These are phyloP conservation scores for Metaphire vulgaris DNA, from an alignment of 1,140 invertebrate genomes.

Conservation along the genomic window DNA sequence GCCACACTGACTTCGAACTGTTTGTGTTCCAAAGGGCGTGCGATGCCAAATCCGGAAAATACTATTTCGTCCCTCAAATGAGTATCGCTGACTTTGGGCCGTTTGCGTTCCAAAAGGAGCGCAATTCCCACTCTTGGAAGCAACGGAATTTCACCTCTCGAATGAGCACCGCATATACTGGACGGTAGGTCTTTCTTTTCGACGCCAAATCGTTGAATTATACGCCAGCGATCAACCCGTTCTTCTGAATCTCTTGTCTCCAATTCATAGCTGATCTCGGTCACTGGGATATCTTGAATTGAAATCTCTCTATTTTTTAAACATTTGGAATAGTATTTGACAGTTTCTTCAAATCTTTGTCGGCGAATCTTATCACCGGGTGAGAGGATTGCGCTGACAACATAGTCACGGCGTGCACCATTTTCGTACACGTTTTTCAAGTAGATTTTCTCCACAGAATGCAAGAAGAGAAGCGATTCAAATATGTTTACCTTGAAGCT, in stretches of 20 bases:
- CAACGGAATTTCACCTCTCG: not conserved
- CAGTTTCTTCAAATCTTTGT: not conserved
- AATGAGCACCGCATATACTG: not conserved
- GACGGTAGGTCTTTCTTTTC: not conserved
- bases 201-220: not conserved
- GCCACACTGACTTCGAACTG: too few species aligned
- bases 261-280: constrained; percentile 2
- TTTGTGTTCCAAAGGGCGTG: not conserved
- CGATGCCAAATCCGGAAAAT: not conserved
- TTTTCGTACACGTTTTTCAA: not conserved
- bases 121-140: not conserved
- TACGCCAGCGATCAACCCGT: not conserved
- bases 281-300: not conserved
- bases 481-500: not conserved
- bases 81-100: not conserved
- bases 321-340: not conserved
- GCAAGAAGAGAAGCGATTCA: not conserved
- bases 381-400: not conserved
- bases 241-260: not conserved
- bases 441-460: constrained; percentile 6
- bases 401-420: not conserved
- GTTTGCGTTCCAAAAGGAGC: not conserved
- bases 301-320: not conserved
- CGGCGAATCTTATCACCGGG: not conserved
- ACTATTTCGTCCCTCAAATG: not conserved